Evolutionary conservation across 2,113 vertebrate genomes (phyloP).

Genomic region (Istiophorus platypterus): DNA sequence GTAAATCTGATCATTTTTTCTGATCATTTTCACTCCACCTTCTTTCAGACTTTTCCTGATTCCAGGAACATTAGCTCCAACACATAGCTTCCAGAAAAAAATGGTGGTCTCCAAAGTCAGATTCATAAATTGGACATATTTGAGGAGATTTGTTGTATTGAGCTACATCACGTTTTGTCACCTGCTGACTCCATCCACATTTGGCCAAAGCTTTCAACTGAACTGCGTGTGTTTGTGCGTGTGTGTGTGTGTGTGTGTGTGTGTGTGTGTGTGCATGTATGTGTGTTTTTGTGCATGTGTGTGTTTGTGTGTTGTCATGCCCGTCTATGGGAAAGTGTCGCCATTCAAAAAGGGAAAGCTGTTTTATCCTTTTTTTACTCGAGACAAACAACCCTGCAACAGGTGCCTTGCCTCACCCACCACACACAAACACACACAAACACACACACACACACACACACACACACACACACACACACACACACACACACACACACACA

Average conservation of each 20-base stretch:
- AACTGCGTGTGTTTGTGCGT: background rate
- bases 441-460: background rate
- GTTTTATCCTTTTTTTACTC: constrained; percentile 12
- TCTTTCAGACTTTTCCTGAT: too few species aligned
- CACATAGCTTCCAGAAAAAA: too few species aligned
- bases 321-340: constrained; percentile 18
- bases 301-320: background rate
- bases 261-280: background rate
- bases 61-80: too few species aligned
- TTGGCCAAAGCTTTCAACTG: background rate
- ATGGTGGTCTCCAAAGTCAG: too few species aligned
- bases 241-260: background rate
- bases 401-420: constrained; percentile 58
- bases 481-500: constrained; percentile 53
- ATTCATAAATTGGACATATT: background rate
- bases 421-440: background rate
- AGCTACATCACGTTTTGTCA: too few species aligned
- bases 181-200: too few species aligned
- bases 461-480: constrained; percentile 35
- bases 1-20: too few species aligned
- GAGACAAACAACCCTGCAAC: constrained; percentile 59
- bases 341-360: constrained; percentile 41
- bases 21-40: background rate
- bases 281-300: background rate
- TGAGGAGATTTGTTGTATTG: background rate